Evolutionary conservation across 30 jellyfish, hydroid and myxozoan species (phyloP), one percentile per base, ranked within the genome.

Genomic region (Cassiopea andromeda): DNA sequence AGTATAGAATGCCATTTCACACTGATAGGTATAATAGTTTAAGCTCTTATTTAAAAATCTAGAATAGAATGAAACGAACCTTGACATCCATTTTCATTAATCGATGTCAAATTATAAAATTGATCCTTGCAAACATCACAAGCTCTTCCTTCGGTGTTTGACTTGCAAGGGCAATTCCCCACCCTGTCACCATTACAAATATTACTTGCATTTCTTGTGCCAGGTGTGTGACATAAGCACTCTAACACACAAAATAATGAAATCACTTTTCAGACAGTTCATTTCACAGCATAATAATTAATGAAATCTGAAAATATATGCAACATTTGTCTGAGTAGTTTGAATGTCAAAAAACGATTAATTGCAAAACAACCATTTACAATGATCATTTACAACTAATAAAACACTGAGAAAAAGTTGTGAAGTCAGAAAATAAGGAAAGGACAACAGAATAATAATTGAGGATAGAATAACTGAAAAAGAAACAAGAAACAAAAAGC

Each of bases 111-210:
- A 75, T 94, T 94, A 68, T 50, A 94, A 70, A 77, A 94, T 19
- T 74, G 84, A 73, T 94, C 88, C 44, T 54, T 80, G 92, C 98
- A 94, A 7, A 46, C 16, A 70, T 78, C 58, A 67, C 98, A 94
- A 43, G 81, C 83, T 85, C 97, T 84, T 66, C 94, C 92, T 44
- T 69, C 88, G 19, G 97, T 89, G 80, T 86, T 83, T 38, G 50
- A 27, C 77, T 94, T 94, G 94, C 98, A 94, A 1, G 94, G 93
- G 77, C 98, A 94, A n/a, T 78, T 83, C 14, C 98, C 98, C 7
- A 49, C 12, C 2, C 68, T 27, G 58, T 79, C 91, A 0, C 93
- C 78, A 18, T 43, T 58, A 78, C 98, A 94, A 1, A 85, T 83
- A 38, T 78, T 85, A 61, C 96, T 87, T 2, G 90, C 98, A 61